A percentile compares a stretch with the other conserved stretches of the same genome.
These are phyloP conservation scores for Pristionchus japonicus DNA, from an alignment of 2,888 invertebrate species.

Conservation along the genomic window DNA sequence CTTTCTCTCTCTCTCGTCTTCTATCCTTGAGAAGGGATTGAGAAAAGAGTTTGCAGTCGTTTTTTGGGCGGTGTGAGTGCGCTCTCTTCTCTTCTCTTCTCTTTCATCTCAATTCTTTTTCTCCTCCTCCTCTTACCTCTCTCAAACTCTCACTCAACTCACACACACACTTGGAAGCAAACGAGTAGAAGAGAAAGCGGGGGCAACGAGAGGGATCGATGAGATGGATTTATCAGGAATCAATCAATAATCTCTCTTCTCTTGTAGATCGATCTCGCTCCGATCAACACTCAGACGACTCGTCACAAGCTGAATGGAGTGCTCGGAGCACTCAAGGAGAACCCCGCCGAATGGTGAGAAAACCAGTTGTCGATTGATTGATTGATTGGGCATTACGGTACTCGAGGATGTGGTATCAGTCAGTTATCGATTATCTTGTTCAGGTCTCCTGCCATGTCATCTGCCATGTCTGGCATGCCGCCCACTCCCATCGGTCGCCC, in stretches of 20 bases:
- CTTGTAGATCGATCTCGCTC: conserved; percentile 57
- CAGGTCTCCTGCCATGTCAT: conserved; percentile 9
- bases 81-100: not conserved
- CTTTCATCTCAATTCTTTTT: not conserved
- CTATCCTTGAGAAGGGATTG: not conserved
- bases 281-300: conserved; percentile 48
- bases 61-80: not conserved
- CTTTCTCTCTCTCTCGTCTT: not conserved
- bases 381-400: not conserved
- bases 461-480: conserved; percentile 57
- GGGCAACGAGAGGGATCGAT: not conserved
- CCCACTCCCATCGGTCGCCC: conserved; percentile 69
- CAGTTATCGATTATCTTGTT: not conserved
- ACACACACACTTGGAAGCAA: not conserved
- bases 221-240: not conserved
- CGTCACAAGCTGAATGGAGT: conserved; percentile 51
- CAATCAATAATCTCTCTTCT: not conserved
- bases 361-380: not conserved
- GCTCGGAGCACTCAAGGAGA: conserved; percentile 53
- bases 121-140: not conserved
- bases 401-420: not conserved
- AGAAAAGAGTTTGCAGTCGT: conserved; percentile 14
- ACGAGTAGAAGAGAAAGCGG: not conserved
- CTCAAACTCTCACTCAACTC: not conserved
- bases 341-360: conserved; percentile 47